Evolutionary conservation across 2,113 vertebrate species (phyloP).

Genomic region (Geothlypis trichas): DNA sequence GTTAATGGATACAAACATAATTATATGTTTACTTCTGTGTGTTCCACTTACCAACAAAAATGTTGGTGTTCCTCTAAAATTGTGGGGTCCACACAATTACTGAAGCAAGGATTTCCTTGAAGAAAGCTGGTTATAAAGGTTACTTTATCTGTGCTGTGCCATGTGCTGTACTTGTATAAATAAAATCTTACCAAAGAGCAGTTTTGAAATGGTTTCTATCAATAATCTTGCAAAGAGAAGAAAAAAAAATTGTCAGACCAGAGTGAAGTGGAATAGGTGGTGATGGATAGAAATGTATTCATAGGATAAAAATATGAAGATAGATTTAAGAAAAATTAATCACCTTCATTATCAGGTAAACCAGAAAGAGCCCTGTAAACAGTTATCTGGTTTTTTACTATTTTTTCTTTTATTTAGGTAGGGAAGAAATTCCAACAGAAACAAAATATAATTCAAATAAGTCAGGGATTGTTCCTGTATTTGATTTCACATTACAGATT

Average conservation of each 20-base stretch:
- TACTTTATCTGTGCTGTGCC: neutral
- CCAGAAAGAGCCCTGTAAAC: neutral
- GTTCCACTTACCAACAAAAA: neutral
- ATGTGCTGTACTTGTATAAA: neutral
- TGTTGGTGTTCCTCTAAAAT: neutral
- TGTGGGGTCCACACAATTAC: neutral
- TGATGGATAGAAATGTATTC: neutral
- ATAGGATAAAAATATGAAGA: neutral
- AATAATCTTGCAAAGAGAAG: neutral
- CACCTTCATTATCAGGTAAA: neutral
- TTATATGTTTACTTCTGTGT: neutral
- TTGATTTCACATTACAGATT: neutral
- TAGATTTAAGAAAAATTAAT: neutral
- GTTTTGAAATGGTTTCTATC: neutral
- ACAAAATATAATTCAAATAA: neutral
- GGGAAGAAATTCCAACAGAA: neutral
- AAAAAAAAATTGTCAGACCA: neutral
- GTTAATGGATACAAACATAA: neutral
- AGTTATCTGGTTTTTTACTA: neutral
- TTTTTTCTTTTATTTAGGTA: neutral
- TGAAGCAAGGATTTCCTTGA: neutral
- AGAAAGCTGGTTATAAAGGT: neutral
- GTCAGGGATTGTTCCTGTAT: neutral
- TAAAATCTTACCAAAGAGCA: neutral
- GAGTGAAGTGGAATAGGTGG: neutral